These are phyloP conservation scores for Mimachlamys varia DNA, from an alignment of 2,888 invertebrate species.

Conservation along the genomic window DNA sequence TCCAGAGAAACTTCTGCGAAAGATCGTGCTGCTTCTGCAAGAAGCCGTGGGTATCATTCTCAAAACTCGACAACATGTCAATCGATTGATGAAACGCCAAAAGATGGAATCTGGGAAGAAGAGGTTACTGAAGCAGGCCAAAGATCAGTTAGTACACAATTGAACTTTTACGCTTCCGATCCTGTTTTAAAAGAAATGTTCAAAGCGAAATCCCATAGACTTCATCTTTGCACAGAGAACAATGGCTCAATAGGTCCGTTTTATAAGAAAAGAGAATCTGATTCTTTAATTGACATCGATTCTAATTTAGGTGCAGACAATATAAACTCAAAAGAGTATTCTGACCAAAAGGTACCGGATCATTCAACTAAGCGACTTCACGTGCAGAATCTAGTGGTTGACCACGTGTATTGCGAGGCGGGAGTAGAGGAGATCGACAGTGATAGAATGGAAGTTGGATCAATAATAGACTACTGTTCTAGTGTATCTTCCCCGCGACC, in stretches of 20 bases:
- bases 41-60: background rate
- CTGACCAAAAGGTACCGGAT: background rate
- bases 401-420: background rate
- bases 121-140: background rate
- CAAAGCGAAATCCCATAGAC: background rate
- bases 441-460: background rate
- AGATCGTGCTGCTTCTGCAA: background rate
- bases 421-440: background rate
- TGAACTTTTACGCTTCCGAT: constrained; percentile 1
- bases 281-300: background rate
- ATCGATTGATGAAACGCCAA: background rate
- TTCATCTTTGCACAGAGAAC: background rate
- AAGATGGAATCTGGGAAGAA: background rate
- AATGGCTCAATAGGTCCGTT: background rate
- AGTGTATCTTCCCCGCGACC: background rate
- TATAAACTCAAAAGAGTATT: background rate
- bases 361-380: background rate
- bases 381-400: background rate
- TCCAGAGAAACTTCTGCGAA: constrained; percentile 3
- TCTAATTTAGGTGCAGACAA: background rate
- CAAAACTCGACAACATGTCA: background rate
- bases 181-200: background rate
- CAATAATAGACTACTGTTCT: constrained; percentile 9
- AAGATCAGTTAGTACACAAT: constrained; percentile 2
- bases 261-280: background rate